Percentiles rank a stretch among this genome's conserved stretches.
These are phyloP conservation scores for Bergia sp. DNA, from an alignment of 92 coral and sea anemone species.

Conservation along the genomic window DNA sequence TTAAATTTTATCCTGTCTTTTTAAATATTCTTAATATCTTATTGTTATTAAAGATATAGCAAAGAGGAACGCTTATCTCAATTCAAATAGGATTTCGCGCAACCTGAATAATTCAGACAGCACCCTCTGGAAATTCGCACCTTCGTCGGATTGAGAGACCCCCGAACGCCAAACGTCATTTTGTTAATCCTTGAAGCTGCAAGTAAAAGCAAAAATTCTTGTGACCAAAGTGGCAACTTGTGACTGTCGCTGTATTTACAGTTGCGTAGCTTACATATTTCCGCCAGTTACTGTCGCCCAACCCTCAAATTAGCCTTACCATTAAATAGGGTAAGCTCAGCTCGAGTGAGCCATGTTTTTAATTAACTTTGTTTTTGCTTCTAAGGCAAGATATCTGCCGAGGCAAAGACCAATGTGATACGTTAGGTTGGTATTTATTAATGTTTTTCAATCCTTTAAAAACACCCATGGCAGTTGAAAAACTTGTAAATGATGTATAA, in stretches of 20 bases:
- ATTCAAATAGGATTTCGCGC: too few relatives aligned
- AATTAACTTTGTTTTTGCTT: constrained; percentile 17
- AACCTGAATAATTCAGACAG: too few relatives aligned
- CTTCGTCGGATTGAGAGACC: too few relatives aligned
- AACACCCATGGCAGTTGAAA: neutral
- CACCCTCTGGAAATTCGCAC: too few relatives aligned
- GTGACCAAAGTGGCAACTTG: neutral
- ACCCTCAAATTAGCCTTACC: neutral
- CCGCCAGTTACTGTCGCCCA: neutral
- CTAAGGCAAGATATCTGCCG: constrained; percentile 82
- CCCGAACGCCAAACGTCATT: too few relatives aligned
- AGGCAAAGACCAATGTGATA: constrained; percentile 81
- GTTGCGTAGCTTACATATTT: neutral
- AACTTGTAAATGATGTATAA: too few relatives aligned
- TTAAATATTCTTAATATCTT: too few relatives aligned
- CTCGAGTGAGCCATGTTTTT: neutral
- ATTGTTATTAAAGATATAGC: neutral
- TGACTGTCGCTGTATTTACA: neutral
- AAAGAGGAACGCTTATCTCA: too few relatives aligned
- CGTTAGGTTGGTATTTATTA: constrained; percentile 73
- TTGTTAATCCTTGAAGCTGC: too few relatives aligned
- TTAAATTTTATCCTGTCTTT: too few relatives aligned
- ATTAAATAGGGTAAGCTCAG: neutral
- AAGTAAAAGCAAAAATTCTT: neutral
- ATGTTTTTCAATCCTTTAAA: neutral